A percentile compares a stretch with the other conserved stretches of the same genome.
phyloP scores from a whole-genome alignment of 1,140 invertebrate species.

The Camponotus floridanus region DNA sequence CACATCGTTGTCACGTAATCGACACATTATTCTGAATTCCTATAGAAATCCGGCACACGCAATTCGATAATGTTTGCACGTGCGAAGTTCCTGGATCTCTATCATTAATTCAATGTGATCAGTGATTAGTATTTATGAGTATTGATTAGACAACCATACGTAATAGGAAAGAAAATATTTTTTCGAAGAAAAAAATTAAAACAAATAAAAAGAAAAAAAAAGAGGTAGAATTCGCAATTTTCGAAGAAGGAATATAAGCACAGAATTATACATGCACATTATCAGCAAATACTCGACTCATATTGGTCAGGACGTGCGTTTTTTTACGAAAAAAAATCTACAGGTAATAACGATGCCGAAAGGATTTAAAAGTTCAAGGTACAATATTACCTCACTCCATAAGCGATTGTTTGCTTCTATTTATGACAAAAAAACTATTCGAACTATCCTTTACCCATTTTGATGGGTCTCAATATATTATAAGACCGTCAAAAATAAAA shows the following conservation, averaged over 20 bases:
- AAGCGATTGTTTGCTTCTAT: too few species aligned
- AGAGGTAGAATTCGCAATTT: neutral
- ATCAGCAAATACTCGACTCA: neutral
- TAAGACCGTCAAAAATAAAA: too few species aligned
- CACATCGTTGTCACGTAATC: constrained; percentile 54
- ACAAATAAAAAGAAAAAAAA: neutral
- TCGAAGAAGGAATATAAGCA: neutral
- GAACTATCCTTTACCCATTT: too few species aligned
- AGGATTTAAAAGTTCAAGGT: too few species aligned
- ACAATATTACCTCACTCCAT: too few species aligned
- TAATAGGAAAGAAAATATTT: constrained; percentile 31
- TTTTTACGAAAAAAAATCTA: neutral
- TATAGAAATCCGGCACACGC: constrained; percentile 49
- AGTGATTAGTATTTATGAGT: neutral
- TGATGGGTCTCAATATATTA: too few species aligned
- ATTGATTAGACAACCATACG: neutral
- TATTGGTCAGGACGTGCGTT: neutral
- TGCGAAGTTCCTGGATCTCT: constrained; percentile 22
- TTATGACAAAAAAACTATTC: too few species aligned
- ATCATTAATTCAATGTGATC: neutral
- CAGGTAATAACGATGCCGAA: too few species aligned
- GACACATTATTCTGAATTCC: constrained; percentile 56
- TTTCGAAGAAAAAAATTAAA: neutral
- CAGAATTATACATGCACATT: neutral
- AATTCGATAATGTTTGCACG: constrained; percentile 15